Conservation (phyloP, 2,888 invertebrate species). For the Xanthorhoe spadicearia region DNA sequence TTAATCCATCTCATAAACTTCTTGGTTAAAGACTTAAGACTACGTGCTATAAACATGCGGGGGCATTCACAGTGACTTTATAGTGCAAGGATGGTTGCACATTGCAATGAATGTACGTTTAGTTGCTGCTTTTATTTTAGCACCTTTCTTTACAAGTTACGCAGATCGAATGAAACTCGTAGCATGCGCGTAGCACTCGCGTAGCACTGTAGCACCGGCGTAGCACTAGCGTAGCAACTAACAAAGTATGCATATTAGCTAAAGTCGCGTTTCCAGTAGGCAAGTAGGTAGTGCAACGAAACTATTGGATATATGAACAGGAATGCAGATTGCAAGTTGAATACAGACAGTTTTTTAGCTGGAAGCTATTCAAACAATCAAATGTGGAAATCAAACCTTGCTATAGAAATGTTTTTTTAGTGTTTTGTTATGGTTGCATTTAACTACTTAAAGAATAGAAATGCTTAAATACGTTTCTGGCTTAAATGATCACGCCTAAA, state of each 20-base stretch:
- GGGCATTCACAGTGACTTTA: conserved; percentile 17
- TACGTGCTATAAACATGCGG: conserved; percentile 20
- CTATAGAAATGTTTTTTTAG: too few relatives aligned
- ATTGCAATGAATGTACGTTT: conserved; percentile 11
- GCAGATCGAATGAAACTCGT: conserved; percentile 3
- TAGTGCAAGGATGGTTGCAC: conserved; percentile 23
- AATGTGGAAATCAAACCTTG: too few relatives aligned
- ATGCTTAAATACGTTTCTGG: too few relatives aligned
- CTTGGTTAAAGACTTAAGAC: conserved; percentile 25
- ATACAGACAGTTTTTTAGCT: too few relatives aligned
- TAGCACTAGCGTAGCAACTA: conserved; percentile 4
- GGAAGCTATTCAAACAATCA: too few relatives aligned
- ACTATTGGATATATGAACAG: neutral
- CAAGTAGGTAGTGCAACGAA: too few relatives aligned
- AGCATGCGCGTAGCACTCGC: conserved; percentile 3
- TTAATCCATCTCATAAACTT: conserved; percentile 39
- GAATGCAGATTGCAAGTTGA: neutral
- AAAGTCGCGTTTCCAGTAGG: neutral
- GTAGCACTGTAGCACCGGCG: conserved; percentile 12
- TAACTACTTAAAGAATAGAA: too few relatives aligned
- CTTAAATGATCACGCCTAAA: too few relatives aligned
- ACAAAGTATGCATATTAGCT: neutral
- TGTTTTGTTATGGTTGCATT: too few relatives aligned
- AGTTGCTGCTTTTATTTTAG: conserved; percentile 1
- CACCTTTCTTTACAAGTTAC: neutral